A percentile compares a stretch with the other conserved stretches of the same genome.
These are phyloP conservation scores for Copsychus sechellarum DNA, from an alignment of 2,113 vertebrate species.

Conservation along the genomic window DNA sequence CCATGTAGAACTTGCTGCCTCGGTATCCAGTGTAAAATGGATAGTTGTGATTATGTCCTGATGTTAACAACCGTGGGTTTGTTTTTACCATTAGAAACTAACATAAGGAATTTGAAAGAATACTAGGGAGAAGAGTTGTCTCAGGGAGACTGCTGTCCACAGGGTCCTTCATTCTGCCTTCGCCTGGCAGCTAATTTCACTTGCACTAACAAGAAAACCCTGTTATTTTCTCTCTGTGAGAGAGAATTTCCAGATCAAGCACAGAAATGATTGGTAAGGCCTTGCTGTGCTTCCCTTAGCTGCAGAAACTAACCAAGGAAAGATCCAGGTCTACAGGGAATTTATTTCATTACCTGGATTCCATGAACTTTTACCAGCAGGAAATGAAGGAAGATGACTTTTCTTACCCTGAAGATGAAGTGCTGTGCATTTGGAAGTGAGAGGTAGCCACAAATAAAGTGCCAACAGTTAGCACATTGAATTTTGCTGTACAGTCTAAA, in stretches of 20 bases:
- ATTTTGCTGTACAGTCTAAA: neutral
- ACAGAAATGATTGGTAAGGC: neutral
- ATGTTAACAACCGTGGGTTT: neutral
- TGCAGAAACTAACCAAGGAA: neutral
- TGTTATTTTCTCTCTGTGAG: neutral
- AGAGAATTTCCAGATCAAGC: neutral
- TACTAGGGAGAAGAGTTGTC: neutral
- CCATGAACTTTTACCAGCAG: neutral
- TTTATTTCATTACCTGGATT: neutral
- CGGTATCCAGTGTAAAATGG: neutral
- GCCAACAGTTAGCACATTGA: neutral
- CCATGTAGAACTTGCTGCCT: neutral
- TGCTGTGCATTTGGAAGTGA: neutral
- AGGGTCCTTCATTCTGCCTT: neutral
- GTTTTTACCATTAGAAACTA: neutral
- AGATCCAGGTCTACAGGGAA: neutral
- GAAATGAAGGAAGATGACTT: neutral
- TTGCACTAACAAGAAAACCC: neutral
- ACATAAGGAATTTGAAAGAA: neutral
- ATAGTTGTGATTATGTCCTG: neutral
- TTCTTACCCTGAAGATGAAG: neutral
- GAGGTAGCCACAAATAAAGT: neutral
- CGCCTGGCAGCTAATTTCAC: neutral
- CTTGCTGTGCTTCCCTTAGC: neutral
- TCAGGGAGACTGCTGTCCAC: neutral